Evolutionary conservation across 2,888 invertebrate species (phyloP).

Genomic region (Miltochrista miniata): DNA sequence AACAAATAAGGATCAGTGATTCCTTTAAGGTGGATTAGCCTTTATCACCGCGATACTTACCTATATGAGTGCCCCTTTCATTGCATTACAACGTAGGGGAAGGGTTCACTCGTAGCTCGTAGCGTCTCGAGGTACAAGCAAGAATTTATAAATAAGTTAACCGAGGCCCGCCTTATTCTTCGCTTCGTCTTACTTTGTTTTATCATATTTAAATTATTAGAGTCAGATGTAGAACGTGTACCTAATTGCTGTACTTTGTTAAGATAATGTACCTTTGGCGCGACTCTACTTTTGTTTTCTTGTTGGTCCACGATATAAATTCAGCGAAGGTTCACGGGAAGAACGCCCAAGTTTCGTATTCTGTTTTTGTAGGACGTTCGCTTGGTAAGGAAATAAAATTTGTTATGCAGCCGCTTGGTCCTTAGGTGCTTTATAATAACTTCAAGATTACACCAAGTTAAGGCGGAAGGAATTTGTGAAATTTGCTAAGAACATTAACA

Average conservation of each 20-base stretch:
- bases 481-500: constrained; percentile 23
- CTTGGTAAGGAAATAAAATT: constrained; percentile 69
- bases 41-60: constrained; percentile 80
- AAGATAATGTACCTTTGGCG: constrained; percentile 84
- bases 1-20: constrained; percentile 69
- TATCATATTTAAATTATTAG: constrained; percentile 84
- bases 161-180: constrained; percentile 74
- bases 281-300: constrained; percentile 83
- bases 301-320: constrained; percentile 80
- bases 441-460: constrained; percentile 36
- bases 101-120: constrained; percentile 66
- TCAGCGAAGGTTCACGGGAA: constrained; percentile 64
- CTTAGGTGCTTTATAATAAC: constrained; percentile 60
- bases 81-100: constrained; percentile 75
- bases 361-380: constrained; percentile 77
- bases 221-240: constrained; percentile 84
- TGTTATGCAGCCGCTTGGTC: constrained; percentile 67
- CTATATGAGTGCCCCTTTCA: constrained; percentile 82
- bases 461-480: constrained; percentile 27
- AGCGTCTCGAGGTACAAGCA: constrained; percentile 59
- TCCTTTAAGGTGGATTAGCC: constrained; percentile 72
- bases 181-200: constrained; percentile 78
- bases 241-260: constrained; percentile 84
- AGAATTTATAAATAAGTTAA: constrained; percentile 83
- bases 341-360: constrained; percentile 76